A percentile compares a stretch with the other conserved stretches of the same genome.
Conservation (phyloP, 2,113 vertebrate species). For the Fulica atra region DNA sequence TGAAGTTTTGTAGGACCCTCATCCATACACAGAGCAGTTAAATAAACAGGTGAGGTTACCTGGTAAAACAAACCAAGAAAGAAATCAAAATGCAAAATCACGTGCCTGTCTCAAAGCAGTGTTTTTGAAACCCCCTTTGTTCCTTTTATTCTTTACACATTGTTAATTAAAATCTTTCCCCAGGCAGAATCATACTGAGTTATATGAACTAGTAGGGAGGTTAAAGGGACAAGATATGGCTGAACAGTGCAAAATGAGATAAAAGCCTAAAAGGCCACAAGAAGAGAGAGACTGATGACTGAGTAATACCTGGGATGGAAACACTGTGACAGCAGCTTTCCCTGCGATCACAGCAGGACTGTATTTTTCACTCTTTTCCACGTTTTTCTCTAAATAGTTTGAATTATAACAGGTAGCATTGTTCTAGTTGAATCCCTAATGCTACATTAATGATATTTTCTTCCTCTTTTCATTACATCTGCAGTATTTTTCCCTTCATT, state of each 20-base stretch:
- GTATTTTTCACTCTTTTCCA: constrained; percentile 51
- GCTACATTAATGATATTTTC: constrained; percentile 3
- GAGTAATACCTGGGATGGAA: constrained; percentile 46
- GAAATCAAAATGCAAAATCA: constrained; percentile 37
- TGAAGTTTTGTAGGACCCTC: background rate
- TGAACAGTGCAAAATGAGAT: constrained; percentile 50
- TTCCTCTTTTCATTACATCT: constrained; percentile 21
- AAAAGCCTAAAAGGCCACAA: constrained; percentile 15
- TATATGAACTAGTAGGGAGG: constrained; percentile 54
- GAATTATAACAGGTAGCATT: constrained; percentile 53
- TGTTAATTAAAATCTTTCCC: constrained; percentile 76
- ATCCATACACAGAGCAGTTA: background rate
- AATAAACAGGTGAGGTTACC: background rate
- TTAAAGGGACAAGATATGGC: constrained; percentile 36
- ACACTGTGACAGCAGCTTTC: constrained; percentile 1
- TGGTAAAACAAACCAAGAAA: background rate
- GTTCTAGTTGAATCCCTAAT: constrained; percentile 51
- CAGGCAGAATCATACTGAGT: constrained; percentile 69
- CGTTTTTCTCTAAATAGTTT: constrained; percentile 15
- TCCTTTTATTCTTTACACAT: constrained; percentile 51
- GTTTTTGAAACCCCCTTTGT: constrained; percentile 18
- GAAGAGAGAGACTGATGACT: constrained; percentile 11
- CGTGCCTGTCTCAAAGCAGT: background rate
- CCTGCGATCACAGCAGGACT: constrained; percentile 53
- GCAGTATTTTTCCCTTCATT: constrained; percentile 11